Percentiles rank a stretch among this genome's conserved stretches.
These are phyloP conservation scores for Meles meles DNA, from an alignment of 2,113 vertebrate species.

Conservation along the genomic window DNA sequence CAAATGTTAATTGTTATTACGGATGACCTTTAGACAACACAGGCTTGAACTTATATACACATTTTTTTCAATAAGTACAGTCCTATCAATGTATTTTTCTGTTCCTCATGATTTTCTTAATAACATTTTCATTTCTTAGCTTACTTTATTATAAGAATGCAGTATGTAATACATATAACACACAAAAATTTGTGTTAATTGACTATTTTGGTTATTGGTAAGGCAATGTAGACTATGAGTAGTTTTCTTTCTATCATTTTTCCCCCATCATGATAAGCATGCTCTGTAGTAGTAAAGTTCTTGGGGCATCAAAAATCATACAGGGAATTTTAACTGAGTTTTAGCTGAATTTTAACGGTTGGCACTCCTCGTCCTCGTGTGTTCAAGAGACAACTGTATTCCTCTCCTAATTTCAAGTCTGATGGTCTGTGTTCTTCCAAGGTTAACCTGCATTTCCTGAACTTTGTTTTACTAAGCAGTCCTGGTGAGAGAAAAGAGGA, in stretches of 20 bases:
- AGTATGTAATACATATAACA: not conserved
- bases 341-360: not conserved
- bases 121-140: not conserved
- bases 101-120: not conserved
- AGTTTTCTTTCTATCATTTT: not conserved
- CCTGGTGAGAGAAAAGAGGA: not conserved
- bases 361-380: not conserved
- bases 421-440: not conserved
- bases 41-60: not conserved
- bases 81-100: not conserved
- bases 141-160: not conserved
- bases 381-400: not conserved
- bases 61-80: not conserved
- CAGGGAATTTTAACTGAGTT: not conserved
- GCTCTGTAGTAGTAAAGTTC: not conserved
- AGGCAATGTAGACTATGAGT: not conserved
- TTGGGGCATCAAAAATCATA: not conserved
- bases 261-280: not conserved
- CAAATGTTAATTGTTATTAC: not conserved
- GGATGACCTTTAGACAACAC: not conserved
- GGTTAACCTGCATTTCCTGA: not conserved
- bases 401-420: not conserved
- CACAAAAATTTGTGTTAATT: not conserved
- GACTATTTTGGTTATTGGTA: not conserved
- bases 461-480: not conserved